These are phyloP conservation scores for Panagrolaimus sp. DNA, from an alignment of 1,140 invertebrate species.

Conservation along the genomic window DNA sequence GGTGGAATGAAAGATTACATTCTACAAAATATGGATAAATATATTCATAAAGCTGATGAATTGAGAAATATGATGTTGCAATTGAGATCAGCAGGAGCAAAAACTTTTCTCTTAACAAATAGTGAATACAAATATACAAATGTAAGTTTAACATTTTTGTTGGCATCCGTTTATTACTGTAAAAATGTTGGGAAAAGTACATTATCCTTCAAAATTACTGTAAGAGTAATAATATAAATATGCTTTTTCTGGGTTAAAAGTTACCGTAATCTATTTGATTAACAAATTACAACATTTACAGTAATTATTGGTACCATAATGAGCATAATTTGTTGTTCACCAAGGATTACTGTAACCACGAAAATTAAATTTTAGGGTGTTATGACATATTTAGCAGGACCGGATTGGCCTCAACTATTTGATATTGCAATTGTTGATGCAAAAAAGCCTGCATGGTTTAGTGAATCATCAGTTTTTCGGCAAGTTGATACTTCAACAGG, in stretches of 20 bases:
- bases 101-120: slow-evolving; percentile 91
- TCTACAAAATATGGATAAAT: slow-evolving; percentile 80
- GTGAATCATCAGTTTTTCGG: slow-evolving; percentile 87
- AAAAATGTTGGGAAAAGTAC: too few relatives aligned
- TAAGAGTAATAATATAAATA: too few relatives aligned
- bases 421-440: slow-evolving; percentile 96
- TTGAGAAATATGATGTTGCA: slow-evolving; percentile 79
- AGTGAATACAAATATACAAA: slow-evolving; percentile 92
- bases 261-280: too few relatives aligned
- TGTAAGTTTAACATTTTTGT: slow-evolving; percentile 64
- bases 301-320: too few relatives aligned
- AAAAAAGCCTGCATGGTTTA: slow-evolving; percentile 90
- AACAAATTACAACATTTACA: too few relatives aligned
- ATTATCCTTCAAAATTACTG: too few relatives aligned
- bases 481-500: slow-evolving; percentile 79
- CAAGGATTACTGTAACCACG: too few relatives aligned
- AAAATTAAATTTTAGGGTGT: slow-evolving; percentile 69
- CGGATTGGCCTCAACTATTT: slow-evolving; percentile 84
- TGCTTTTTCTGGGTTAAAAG: too few relatives aligned
- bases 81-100: slow-evolving; percentile 81
- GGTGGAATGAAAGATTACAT: slow-evolving; percentile 81
- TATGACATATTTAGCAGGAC: slow-evolving; percentile 84
- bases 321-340: too few relatives aligned
- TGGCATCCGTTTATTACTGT: too few relatives aligned
- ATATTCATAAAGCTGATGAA: slow-evolving; percentile 85